Conservation (phyloP, 64 coral and sea anemone species). For the Pachyseris speciosa region DNA sequence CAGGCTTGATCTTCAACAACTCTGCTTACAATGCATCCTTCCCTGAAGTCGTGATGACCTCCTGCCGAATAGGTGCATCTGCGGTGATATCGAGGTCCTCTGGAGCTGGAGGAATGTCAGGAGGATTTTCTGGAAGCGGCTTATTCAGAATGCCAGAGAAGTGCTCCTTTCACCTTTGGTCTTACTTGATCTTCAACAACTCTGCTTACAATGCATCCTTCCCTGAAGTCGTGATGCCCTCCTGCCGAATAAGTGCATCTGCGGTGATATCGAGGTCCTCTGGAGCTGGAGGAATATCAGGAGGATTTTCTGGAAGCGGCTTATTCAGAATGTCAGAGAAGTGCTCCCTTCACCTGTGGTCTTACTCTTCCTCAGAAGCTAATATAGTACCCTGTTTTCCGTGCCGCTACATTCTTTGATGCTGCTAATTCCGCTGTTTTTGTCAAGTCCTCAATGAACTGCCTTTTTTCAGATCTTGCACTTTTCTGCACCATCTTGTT, state of each 20-base stretch:
- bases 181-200: not conserved
- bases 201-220: not conserved
- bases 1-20: not conserved
- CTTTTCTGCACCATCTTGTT: not conserved
- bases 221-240: not conserved
- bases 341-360: not conserved
- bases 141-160: not conserved
- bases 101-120: not conserved
- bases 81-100: slow-evolving; percentile 1
- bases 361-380: not conserved
- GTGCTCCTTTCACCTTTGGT: not conserved
- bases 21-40: not conserved
- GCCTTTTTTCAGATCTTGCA: not conserved
- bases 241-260: too few species aligned
- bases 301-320: not conserved
- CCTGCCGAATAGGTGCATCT: too few species aligned
- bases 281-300: not conserved
- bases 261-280: slow-evolving; percentile 1
- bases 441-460: not conserved
- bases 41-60: not conserved
- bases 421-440: not conserved
- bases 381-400: not conserved
- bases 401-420: not conserved
- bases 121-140: not conserved
- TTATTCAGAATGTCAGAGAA: not conserved